Conservation (phyloP, 1,140 invertebrate species). For the Cydia pomonella region DNA sequence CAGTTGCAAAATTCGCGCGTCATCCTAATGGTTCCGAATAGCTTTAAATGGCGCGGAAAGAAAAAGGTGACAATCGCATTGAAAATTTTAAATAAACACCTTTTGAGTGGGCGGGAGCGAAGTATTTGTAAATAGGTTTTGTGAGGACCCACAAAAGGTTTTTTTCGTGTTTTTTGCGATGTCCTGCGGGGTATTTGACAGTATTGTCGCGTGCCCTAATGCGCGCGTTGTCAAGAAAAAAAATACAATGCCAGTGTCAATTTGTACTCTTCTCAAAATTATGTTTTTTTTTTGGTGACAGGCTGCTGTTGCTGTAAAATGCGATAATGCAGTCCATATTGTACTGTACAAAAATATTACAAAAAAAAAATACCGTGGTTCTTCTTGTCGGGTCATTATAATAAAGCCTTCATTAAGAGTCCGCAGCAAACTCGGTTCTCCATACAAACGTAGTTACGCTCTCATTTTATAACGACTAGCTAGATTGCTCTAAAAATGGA, state of each 20-base stretch:
- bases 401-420: not conserved
- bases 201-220: constrained; percentile 33
- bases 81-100: constrained; percentile 79
- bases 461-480: too few relatives aligned
- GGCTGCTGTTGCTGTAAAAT: not conserved
- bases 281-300: not conserved
- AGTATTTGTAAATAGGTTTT: constrained; percentile 79
- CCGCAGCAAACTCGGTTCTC: too few relatives aligned
- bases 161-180: constrained; percentile 48
- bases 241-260: constrained; percentile 19
- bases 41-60: constrained; percentile 78
- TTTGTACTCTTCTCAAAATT: constrained; percentile 29
- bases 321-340: not conserved
- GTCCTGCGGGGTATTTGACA: constrained; percentile 39
- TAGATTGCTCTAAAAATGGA: too few relatives aligned
- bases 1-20: constrained; percentile 48
- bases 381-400: not conserved
- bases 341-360: not conserved
- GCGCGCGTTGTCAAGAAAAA: constrained; percentile 20
- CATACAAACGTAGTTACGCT: too few relatives aligned
- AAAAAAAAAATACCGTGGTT: not conserved
- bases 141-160: constrained; percentile 61
- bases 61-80: constrained; percentile 71
- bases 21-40: constrained; percentile 67
- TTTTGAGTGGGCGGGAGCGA: constrained; percentile 76